Evolutionary conservation across 2,888 invertebrate genomes (phyloP).

Genomic region (Anthoptus insignis): DNA sequence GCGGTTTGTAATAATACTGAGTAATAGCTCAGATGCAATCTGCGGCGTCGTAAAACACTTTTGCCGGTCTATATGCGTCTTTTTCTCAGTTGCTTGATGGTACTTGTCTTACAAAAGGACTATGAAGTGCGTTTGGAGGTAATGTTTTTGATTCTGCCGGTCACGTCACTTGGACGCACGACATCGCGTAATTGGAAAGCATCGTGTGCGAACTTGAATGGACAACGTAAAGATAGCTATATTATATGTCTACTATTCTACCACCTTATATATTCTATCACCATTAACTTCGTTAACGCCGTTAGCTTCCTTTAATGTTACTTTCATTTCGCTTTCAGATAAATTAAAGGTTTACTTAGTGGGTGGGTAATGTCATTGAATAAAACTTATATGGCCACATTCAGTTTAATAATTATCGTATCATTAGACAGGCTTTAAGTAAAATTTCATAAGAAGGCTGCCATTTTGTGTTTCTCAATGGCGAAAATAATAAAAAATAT

Average conservation of each 20-base stretch:
- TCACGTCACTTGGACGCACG: conserved; percentile 46
- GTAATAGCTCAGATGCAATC: conserved; percentile 53
- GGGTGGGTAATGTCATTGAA: conserved; percentile 12
- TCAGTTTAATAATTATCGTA: conserved; percentile 11
- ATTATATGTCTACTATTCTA: too few species aligned
- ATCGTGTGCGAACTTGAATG: conserved; percentile 32
- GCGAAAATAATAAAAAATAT: too few species aligned
- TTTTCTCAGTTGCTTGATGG: conserved; percentile 45
- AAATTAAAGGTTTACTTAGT: conserved; percentile 6
- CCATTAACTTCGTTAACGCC: conserved; percentile 11
- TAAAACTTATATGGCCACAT: conserved; percentile 11
- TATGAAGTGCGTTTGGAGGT: conserved; percentile 45
- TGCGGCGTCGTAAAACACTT: conserved; percentile 56
- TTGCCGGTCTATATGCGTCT: conserved; percentile 50
- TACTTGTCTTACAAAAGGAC: conserved; percentile 47
- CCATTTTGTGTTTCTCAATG: background rate
- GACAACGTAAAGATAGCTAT: conserved; percentile 26
- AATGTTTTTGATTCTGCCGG: conserved; percentile 53
- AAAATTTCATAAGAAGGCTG: background rate
- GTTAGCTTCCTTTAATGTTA: conserved; percentile 14
- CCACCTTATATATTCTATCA: background rate
- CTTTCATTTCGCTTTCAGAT: conserved; percentile 9
- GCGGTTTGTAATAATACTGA: conserved; percentile 49
- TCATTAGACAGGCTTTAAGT: conserved; percentile 1
- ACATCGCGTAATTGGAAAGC: conserved; percentile 38